Percentiles rank a stretch among this genome's conserved stretches.
phyloP scores from a whole-genome alignment of 2,888 invertebrate species.

The Cephus runcator region DNA sequence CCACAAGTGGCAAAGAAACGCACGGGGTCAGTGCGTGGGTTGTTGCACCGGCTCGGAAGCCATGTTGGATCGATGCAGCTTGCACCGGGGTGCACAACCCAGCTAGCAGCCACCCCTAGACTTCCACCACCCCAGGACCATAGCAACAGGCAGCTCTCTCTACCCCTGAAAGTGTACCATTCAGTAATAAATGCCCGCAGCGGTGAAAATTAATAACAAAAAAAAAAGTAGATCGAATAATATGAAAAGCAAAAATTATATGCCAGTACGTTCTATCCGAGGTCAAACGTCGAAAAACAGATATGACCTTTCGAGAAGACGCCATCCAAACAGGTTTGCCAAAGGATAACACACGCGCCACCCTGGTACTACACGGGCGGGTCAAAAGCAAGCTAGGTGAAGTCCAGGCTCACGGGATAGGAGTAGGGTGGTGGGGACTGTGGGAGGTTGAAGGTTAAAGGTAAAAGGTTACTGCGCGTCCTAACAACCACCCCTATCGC shows the following conservation, averaged over 20 bases:
- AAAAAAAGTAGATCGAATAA: background rate
- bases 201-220: background rate
- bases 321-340: background rate
- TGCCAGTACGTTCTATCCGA: background rate
- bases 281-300: background rate
- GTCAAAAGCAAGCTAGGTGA: background rate
- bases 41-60: conserved; percentile 56
- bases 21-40: conserved; percentile 59
- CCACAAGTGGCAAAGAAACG: conserved; percentile 41
- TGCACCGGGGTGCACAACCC: conserved; percentile 56
- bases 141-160: conserved; percentile 50
- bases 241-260: background rate
- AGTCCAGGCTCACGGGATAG: background rate
- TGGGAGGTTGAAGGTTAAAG: conserved; percentile 17
- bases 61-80: conserved; percentile 55
- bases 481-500: background rate
- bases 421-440: too few species aligned
- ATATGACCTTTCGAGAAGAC: background rate
- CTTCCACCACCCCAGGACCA: conserved; percentile 21
- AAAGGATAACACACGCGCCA: background rate
- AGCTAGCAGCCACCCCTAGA: conserved; percentile 39
- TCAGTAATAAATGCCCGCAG: background rate
- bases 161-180: background rate
- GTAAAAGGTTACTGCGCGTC: conserved; percentile 15
- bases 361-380: background rate